Conservation (phyloP, 2,888 invertebrate genomes). For the Aplocera efformata region DNA sequence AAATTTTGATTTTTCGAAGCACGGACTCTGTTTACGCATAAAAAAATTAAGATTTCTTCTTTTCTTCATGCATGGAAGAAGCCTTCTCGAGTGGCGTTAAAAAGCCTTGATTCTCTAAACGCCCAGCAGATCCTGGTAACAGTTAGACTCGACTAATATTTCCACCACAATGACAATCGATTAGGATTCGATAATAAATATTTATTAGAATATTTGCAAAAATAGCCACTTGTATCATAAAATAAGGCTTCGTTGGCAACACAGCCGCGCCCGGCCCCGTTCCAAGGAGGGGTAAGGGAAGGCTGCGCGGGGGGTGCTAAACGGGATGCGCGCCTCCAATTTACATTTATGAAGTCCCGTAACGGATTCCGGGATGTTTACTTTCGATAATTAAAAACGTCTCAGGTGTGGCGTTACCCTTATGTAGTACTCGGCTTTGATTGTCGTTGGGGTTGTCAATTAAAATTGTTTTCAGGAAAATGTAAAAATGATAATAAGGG, state of each 20-base stretch:
- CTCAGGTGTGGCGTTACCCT: slow-evolving; percentile 49
- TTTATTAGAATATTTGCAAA: too few species aligned
- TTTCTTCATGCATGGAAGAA: too few species aligned
- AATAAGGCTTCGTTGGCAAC: slow-evolving; percentile 12
- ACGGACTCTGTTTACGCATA: too few species aligned
- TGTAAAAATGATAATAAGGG: too few species aligned
- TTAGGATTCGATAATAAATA: too few species aligned
- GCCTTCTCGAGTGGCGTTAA: too few species aligned
- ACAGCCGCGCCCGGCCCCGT: slow-evolving; percentile 20
- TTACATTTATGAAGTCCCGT: slow-evolving; percentile 78
- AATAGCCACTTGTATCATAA: slow-evolving; percentile 8
- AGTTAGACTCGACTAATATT: too few species aligned
- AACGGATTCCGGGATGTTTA: slow-evolving; percentile 75
- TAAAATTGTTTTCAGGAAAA: neutral
- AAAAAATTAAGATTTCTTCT: too few species aligned
- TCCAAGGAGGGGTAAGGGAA: slow-evolving; percentile 21
- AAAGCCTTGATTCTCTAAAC: too few species aligned
- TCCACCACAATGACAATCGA: too few species aligned
- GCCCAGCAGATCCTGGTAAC: too few species aligned
- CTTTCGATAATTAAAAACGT: slow-evolving; percentile 78
- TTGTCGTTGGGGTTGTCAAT: slow-evolving; percentile 2
- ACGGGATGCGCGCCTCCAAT: slow-evolving; percentile 76
- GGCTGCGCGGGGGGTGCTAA: slow-evolving; percentile 45
- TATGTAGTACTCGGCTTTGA: slow-evolving; percentile 13
- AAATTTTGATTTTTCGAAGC: too few species aligned